Conservation (phyloP, 53 echinoderm and acorn worm genomes). For the Henricia sp. region DNA sequence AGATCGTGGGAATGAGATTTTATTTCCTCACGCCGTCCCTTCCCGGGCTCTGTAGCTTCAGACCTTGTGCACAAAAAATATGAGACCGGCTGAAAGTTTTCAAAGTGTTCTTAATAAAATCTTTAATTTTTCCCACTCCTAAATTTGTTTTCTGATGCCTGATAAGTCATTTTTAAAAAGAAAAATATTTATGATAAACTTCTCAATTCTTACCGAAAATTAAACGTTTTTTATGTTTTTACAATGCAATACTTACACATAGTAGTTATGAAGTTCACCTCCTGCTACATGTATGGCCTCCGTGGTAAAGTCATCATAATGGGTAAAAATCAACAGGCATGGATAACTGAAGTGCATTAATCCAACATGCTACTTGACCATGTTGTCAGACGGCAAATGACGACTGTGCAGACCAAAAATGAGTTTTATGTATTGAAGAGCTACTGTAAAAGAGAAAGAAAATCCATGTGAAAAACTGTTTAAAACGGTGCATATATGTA, state of each 20-base stretch:
- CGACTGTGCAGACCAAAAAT: background rate
- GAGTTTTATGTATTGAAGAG: background rate
- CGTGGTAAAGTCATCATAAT: constrained; percentile 41
- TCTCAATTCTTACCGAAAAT: too few relatives aligned
- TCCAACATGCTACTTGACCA: constrained; percentile 5
- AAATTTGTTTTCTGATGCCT: too few relatives aligned
- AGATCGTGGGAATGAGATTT: too few relatives aligned
- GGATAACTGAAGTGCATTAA: background rate
- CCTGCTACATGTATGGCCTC: constrained; percentile 6
- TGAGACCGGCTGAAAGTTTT: too few relatives aligned
- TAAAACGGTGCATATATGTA: background rate
- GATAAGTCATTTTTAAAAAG: too few relatives aligned
- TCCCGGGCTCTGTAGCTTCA: too few relatives aligned
- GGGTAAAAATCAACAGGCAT: background rate
- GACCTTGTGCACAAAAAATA: too few relatives aligned
- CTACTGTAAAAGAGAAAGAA: background rate
- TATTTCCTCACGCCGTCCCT: too few relatives aligned
- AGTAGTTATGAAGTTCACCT: constrained; percentile 23
- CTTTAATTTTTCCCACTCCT: too few relatives aligned
- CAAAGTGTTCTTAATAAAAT: too few relatives aligned
- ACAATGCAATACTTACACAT: constrained; percentile 34
- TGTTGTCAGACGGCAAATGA: background rate
- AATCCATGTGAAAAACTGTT: background rate
- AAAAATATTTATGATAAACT: too few relatives aligned
- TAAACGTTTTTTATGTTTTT: background rate